These are phyloP conservation scores for Antechinus stuartii DNA, from an alignment of 2,113 vertebrate genomes.

Conservation along the genomic window DNA sequence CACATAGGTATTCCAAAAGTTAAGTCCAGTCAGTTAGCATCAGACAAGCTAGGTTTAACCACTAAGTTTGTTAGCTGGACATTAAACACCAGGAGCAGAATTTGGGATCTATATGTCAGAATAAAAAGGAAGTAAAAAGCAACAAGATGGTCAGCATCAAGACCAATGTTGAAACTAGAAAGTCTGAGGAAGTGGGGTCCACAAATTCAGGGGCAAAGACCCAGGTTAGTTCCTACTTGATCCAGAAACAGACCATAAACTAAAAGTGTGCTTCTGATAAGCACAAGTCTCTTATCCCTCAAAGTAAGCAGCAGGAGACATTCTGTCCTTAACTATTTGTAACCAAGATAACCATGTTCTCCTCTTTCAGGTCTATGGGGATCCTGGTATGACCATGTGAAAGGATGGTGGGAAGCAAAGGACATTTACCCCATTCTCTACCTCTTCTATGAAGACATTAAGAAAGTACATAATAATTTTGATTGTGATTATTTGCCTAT, in stretches of 20 bases:
- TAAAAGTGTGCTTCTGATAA: neutral
- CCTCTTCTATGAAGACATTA: slow-evolving; percentile 84
- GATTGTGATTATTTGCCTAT: slow-evolving; percentile 7
- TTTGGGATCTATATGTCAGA: neutral
- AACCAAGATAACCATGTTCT: neutral
- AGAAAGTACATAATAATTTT: slow-evolving; percentile 75
- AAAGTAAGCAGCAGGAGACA: neutral
- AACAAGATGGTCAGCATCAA: neutral
- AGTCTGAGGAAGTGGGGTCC: neutral
- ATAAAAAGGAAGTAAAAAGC: neutral
- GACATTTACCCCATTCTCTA: slow-evolving; percentile 81
- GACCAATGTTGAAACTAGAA: neutral
- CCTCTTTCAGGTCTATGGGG: slow-evolving; percentile 82
- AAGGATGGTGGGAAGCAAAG: slow-evolving; percentile 84
- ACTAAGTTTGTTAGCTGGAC: neutral
- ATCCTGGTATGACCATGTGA: slow-evolving; percentile 83
- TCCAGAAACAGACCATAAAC: neutral
- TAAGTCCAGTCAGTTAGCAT: neutral
- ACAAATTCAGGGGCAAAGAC: neutral
- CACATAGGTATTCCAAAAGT: neutral
- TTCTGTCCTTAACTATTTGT: neutral
- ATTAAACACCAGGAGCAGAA: neutral
- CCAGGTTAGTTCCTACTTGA: neutral
- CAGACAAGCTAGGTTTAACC: neutral
- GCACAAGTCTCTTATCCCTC: neutral